Conservation (phyloP, 2,113 vertebrate genomes). For the Mobula hypostoma region DNA sequence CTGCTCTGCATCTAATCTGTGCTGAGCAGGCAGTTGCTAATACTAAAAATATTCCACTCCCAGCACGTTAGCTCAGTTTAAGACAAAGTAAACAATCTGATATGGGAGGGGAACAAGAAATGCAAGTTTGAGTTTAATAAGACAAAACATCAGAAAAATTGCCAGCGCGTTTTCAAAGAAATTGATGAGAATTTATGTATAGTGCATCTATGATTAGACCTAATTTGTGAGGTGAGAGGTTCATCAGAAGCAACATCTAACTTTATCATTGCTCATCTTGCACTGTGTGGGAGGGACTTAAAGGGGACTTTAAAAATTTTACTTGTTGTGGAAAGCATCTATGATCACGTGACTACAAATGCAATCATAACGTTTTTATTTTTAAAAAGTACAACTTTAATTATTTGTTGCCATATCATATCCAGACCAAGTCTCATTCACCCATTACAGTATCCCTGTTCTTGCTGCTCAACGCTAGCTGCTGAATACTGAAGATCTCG, state of each 20-base stretch:
- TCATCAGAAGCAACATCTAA: background rate
- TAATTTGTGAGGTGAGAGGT: background rate
- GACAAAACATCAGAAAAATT: background rate
- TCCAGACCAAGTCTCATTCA: background rate
- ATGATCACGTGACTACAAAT: background rate
- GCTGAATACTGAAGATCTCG: background rate
- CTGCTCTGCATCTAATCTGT: background rate
- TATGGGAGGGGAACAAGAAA: background rate
- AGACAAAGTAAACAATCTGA: background rate
- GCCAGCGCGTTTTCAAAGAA: background rate
- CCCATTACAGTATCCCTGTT: background rate
- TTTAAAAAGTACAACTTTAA: background rate
- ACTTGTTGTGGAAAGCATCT: background rate
- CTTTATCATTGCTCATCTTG: background rate
- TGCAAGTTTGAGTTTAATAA: background rate
- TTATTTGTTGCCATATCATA: background rate
- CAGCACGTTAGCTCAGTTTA: background rate
- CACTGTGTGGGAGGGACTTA: slow-evolving; percentile 5
- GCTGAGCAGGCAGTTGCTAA: background rate
- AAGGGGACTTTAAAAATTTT: background rate
- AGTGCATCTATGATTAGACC: background rate
- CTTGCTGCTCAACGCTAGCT: background rate
- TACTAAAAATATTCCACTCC: background rate
- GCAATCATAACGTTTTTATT: background rate
- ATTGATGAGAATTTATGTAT: background rate